phyloP scores from a whole-genome alignment of 2,113 vertebrate genomes.

The Ellobius talpinus region DNA sequence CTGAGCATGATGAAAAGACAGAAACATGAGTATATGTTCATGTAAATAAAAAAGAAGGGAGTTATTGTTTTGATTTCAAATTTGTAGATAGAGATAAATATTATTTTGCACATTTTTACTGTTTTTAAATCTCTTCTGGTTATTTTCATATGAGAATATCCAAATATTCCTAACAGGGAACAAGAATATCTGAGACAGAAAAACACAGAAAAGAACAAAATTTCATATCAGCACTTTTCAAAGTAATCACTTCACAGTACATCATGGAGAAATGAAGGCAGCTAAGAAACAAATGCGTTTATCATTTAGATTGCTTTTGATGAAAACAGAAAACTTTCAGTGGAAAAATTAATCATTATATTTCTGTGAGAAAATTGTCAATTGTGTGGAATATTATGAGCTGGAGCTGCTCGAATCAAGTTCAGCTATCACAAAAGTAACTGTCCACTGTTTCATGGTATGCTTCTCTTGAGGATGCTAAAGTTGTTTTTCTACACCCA shows the following conservation, averaged over 20 bases:
- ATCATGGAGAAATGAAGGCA: not conserved
- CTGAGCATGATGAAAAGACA: not conserved
- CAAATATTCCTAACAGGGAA: not conserved
- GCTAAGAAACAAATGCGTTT: not conserved
- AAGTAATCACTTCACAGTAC: not conserved
- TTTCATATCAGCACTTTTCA: not conserved
- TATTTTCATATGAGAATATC: not conserved
- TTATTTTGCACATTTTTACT: not conserved
- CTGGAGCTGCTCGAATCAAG: not conserved
- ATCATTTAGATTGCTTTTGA: not conserved
- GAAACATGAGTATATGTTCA: fast-evolving
- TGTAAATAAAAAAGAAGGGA: not conserved
- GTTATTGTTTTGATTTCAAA: not conserved
- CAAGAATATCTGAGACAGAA: fast-evolving
- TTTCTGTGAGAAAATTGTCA: not conserved
- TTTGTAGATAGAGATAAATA: not conserved
- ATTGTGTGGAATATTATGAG: not conserved
- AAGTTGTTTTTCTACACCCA: not conserved
- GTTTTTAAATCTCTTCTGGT: not conserved
- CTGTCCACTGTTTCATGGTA: not conserved
- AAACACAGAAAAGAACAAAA: not conserved
- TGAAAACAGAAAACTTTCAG: not conserved
- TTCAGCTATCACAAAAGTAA: not conserved
- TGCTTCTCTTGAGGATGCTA: not conserved
- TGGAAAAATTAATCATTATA: not conserved